A percentile compares a stretch with the other conserved stretches of the same genome.
Conservation (phyloP, 2,888 invertebrate species). For the Isotomurus palustris region DNA sequence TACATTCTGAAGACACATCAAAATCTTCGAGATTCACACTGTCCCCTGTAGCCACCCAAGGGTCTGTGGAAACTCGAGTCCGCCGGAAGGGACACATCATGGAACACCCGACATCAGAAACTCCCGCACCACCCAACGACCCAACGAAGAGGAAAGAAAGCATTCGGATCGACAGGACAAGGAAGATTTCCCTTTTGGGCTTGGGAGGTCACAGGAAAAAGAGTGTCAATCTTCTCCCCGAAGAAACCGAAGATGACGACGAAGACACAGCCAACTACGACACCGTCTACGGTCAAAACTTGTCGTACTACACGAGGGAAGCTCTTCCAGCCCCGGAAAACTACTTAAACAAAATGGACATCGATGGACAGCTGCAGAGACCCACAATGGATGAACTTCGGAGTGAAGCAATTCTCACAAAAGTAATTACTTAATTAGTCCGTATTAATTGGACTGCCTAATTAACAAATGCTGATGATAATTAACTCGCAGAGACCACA, state of each 20-base stretch:
- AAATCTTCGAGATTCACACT: too few relatives aligned
- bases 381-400: conserved; percentile 46
- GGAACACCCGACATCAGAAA: too few relatives aligned
- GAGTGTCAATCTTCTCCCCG: conserved; percentile 43
- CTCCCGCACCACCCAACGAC: too few relatives aligned
- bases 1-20: too few relatives aligned
- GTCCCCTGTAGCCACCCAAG: too few relatives aligned
- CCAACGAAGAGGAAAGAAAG: too few relatives aligned
- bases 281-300: conserved; percentile 44
- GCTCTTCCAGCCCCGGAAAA: conserved; percentile 45
- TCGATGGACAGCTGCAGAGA: conserved; percentile 21
- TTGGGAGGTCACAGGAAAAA: conserved; percentile 45
- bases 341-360: conserved; percentile 57
- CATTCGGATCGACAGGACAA: too few relatives aligned
- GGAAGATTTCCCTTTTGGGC: too few relatives aligned
- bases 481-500: conserved; percentile 8
- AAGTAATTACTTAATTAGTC: too few relatives aligned
- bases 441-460: too few relatives aligned
- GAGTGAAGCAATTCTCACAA: conserved; percentile 45
- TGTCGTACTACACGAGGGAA: conserved; percentile 46
- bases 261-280: conserved; percentile 26
- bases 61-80: too few relatives aligned
- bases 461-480: not conserved
- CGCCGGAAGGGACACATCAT: too few relatives aligned
- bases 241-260: conserved; percentile 44